Conservation (phyloP, 2,797 vertebrate genomes). For the Streptopelia turtur region DNA sequence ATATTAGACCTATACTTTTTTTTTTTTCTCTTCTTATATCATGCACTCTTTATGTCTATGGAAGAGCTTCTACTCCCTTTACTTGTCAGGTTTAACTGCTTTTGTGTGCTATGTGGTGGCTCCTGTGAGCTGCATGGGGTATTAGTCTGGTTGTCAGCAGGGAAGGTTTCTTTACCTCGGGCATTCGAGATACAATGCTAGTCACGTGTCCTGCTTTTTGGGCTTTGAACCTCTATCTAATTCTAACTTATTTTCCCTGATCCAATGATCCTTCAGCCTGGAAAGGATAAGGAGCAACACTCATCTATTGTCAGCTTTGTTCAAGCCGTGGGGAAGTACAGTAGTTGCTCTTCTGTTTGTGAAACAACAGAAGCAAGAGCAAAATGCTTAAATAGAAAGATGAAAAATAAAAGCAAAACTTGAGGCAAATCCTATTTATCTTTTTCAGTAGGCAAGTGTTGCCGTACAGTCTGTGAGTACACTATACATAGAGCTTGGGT, state of each 20-base stretch:
- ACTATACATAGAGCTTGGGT: not conserved
- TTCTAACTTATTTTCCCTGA: constrained; percentile 47
- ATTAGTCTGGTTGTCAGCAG: not conserved
- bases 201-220: not conserved
- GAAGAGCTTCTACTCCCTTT: not conserved
- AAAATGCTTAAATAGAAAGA: not conserved
- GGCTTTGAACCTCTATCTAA: constrained; percentile 34
- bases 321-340: not conserved
- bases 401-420: not conserved
- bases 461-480: not conserved
- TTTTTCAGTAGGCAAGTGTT: not conserved
- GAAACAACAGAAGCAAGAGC: not conserved
- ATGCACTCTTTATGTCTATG: not conserved
- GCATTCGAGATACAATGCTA: not conserved
- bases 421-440: not conserved
- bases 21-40: not conserved
- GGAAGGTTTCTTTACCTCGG: not conserved
- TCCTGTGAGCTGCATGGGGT: not conserved
- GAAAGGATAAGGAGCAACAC: not conserved
- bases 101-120: not conserved
- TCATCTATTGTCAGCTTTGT: not conserved
- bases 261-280: constrained; percentile 12
- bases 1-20: not conserved
- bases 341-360: not conserved
- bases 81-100: not conserved